Evolutionary conservation across 2,113 vertebrate genomes (phyloP).

Genomic region (Halichoeres trimaculatus): DNA sequence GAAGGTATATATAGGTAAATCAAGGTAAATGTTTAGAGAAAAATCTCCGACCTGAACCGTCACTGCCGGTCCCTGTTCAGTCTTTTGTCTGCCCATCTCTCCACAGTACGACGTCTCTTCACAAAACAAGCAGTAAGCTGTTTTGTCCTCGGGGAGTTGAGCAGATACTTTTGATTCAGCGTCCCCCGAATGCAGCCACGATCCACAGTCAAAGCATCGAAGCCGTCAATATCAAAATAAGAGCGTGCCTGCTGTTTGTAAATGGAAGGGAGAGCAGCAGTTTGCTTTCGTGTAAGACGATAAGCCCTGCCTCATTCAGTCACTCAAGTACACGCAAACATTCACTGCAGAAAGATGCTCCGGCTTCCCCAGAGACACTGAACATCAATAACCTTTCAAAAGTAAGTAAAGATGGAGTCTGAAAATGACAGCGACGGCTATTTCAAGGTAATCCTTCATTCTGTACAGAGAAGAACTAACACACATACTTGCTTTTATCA

Average conservation of each 20-base stretch:
- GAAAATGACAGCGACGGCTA: background rate
- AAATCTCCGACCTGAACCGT: background rate
- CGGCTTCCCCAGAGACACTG: background rate
- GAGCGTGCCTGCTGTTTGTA: conserved; percentile 27
- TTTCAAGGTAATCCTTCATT: background rate
- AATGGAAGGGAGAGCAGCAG: conserved; percentile 26
- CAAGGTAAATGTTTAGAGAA: no score
- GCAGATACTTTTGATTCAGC: conserved; percentile 35
- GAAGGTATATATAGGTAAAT: no score
- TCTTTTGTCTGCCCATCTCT: conserved; percentile 12
- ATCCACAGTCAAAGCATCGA: conserved; percentile 21
- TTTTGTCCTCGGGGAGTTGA: conserved; percentile 19
- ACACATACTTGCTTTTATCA: background rate
- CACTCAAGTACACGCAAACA: background rate
- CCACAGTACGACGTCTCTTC: conserved; percentile 3
- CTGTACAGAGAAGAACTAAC: no score
- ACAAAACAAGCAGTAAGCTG: conserved; percentile 25
- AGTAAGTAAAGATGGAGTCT: conserved; percentile 1
- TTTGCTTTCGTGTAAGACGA: conserved; percentile 30
- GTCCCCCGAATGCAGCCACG: conserved; percentile 3
- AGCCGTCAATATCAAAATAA: conserved; percentile 38
- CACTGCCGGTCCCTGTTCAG: background rate
- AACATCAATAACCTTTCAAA: conserved; percentile 26
- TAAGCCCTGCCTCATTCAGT: background rate
- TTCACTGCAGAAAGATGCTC: conserved; percentile 2